Evolutionary conservation across 2,113 vertebrate species (phyloP), one percentile per base, ranked within the genome.

Genomic region (Dasyprocta punctata): DNA sequence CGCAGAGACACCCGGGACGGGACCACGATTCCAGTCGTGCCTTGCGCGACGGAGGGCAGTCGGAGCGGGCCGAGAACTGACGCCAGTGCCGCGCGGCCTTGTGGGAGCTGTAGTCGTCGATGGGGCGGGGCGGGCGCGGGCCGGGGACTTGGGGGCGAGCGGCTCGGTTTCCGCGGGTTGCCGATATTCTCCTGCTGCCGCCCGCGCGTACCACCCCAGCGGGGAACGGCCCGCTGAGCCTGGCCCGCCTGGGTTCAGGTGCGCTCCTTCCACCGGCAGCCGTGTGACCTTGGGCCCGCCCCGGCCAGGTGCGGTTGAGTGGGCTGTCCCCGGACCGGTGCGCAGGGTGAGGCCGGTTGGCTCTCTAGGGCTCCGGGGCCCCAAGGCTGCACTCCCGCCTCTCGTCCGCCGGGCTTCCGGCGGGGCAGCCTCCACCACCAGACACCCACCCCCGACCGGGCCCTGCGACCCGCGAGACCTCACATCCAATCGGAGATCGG

Each of bases 91-190:
- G 36, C 30, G 20, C 0, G 0, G 92, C 5, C 20, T n/a, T 58
- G 81, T 96, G 98, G 98, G 98, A 96, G 6, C 1, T 78, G 98
- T 97, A 98, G 98, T 98, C 33, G 12, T 49, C 78, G 61, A 52
- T 30, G 56, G 9, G 22, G 44, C 20, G 24, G 52, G 60, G 60
- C 73, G 20, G 69, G 73, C 24, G n/a, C n/a, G 58, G n/a, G 83
- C 88, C 52, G 86, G 22, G 0, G 69, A 73, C 80, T 0, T 67
- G 86, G 77, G n/a, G 58, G 30, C 83, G 26, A 56, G 78, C 36
- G 54, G 89, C 73, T 86, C 75, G 41, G 52, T 54, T 26, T 73
- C 90, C 52, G 87, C 67, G 60, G 4, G 71, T 33, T 65, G 52
- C 19, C 33, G 17, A 24, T 33, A 16, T 20, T 63, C 60, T 13